These are phyloP conservation scores for Elephas maximus DNA, from an alignment of 2,113 vertebrate species.

Conservation along the genomic window DNA sequence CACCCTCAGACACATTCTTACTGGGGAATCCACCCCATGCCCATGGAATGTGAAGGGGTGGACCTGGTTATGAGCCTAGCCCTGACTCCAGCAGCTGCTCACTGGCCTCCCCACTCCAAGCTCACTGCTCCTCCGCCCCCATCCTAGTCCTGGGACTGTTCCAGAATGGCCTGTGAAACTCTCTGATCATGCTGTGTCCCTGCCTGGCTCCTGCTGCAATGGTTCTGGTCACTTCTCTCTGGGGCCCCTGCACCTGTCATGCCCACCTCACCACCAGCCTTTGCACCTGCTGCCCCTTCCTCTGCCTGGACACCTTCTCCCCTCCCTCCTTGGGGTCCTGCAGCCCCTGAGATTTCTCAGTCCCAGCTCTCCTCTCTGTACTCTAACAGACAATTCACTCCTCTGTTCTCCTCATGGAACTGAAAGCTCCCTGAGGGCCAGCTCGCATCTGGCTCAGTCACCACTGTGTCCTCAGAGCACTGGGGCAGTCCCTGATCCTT, in stretches of 20 bases:
- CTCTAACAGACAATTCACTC: neutral
- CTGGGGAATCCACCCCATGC: neutral
- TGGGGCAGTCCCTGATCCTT: neutral
- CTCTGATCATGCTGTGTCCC: neutral
- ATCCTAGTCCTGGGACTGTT: neutral
- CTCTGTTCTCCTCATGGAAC: fast-evolving
- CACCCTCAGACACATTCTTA: neutral
- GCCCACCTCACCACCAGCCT: neutral
- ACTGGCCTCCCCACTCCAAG: neutral
- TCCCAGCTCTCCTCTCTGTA: neutral
- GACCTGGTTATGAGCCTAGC: neutral
- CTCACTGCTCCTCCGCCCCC: neutral
- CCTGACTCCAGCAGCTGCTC: neutral
- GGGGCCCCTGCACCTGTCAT: fast-evolving
- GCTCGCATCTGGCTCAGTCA: neutral
- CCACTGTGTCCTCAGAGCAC: neutral
- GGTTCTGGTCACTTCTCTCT: neutral
- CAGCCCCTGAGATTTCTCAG: neutral
- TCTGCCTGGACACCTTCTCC: neutral
- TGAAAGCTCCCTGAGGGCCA: neutral
- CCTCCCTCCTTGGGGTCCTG: neutral
- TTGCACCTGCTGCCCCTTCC: neutral
- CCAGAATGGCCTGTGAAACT: neutral
- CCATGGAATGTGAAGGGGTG: neutral
- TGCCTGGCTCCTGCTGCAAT: neutral